A percentile compares a stretch with the other conserved stretches of the same genome.
phyloP scores from a whole-genome alignment of 2,797 vertebrate species.

The Onychomys leucogaster region DNA sequence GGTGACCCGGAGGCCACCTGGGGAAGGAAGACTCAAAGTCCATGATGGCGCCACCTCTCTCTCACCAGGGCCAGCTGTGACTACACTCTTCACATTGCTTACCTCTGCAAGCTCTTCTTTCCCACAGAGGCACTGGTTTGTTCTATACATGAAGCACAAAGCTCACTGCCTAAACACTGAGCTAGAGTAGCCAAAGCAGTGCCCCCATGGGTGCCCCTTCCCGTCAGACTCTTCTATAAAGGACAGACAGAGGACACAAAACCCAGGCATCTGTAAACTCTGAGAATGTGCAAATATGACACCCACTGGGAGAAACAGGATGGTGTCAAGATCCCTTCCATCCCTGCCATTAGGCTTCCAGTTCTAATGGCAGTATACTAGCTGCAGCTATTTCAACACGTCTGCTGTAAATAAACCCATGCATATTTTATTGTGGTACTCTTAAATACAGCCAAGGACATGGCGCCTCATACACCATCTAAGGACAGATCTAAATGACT shows the following conservation, averaged over 20 bases:
- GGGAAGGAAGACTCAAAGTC: neutral
- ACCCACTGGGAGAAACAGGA: neutral
- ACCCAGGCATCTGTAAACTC: neutral
- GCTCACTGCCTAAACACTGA: neutral
- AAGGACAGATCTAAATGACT: conserved; percentile 64
- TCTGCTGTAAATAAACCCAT: neutral
- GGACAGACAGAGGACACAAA: neutral
- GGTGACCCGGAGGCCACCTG: neutral
- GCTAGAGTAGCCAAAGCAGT: neutral
- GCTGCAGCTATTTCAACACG: neutral
- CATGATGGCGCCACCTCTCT: neutral
- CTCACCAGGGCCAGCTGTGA: neutral
- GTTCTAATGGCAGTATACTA: neutral
- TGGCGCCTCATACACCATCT: conserved; percentile 37
- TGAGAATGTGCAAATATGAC: neutral
- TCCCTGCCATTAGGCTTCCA: too few species aligned
- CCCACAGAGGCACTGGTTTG: neutral
- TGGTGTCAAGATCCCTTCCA: neutral
- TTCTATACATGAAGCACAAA: neutral
- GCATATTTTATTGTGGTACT: neutral
- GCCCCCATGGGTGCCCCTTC: neutral
- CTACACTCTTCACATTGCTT: neutral
- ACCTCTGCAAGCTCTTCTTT: neutral
- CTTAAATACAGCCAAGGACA: neutral
- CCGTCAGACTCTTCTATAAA: neutral